Conservation (phyloP, 2,113 vertebrate genomes). For the Oreocharis arfaki region DNA sequence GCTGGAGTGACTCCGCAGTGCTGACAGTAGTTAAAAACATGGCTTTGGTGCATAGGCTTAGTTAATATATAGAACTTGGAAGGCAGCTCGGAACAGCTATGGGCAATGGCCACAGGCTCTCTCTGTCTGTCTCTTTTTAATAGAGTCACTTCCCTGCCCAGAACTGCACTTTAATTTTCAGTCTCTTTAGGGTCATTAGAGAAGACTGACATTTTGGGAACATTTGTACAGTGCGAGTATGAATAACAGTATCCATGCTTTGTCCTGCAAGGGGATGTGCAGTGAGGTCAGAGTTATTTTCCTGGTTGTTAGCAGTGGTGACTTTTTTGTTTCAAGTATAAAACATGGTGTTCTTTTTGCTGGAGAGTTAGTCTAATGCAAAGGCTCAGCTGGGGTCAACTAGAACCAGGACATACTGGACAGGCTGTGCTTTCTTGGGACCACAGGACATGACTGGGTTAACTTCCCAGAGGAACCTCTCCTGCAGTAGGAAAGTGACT, state of each 20-base stretch:
- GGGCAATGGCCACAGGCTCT: slow-evolving; percentile 11
- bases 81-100: slow-evolving; percentile 47
- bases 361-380: background rate
- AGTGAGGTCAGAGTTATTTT: background rate
- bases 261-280: background rate
- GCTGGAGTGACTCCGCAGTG: slow-evolving; percentile 70
- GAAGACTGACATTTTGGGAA: slow-evolving; percentile 16
- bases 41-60: slow-evolving; percentile 62
- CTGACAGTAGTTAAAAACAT: slow-evolving; percentile 67
- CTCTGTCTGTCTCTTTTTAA: slow-evolving; percentile 21
- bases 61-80: slow-evolving; percentile 71
- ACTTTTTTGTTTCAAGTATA: background rate
- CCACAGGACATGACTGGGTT: background rate
- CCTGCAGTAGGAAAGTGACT: background rate
- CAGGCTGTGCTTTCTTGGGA: background rate
- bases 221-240: background rate
- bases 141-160: slow-evolving; percentile 3
- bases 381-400: background rate
- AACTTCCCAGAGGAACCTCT: background rate
- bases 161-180: slow-evolving; percentile 4
- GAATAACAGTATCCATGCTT: background rate
- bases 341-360: background rate
- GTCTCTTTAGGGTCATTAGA: background rate
- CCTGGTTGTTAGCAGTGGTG: background rate
- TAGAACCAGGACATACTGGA: background rate